Percentiles rank a stretch among this genome's conserved stretches.
Evolutionary conservation across 2,888 invertebrate species (phyloP).

Genomic region (Alloscopus bannaensis): DNA sequence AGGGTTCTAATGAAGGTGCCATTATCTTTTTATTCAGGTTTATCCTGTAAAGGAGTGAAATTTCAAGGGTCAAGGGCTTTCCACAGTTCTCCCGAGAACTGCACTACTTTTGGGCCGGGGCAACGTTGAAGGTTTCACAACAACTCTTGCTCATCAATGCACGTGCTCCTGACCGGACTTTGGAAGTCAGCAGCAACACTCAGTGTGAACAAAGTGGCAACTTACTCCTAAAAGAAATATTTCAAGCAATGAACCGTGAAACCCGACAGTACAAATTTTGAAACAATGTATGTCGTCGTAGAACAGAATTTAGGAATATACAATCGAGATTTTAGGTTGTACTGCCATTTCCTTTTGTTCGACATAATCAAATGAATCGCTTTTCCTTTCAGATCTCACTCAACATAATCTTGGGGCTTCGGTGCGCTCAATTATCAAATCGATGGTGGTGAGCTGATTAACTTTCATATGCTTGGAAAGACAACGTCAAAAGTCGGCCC

Average conservation of each 20-base stretch:
- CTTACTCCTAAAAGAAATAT: not conserved
- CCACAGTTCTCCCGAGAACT: too few relatives aligned
- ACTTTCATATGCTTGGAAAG: not conserved
- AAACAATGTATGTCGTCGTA: constrained; percentile 37
- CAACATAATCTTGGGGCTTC: constrained; percentile 11
- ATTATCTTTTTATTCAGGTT: too few relatives aligned
- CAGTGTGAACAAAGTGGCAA: too few relatives aligned
- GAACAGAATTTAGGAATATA: not conserved
- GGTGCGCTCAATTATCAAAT: not conserved
- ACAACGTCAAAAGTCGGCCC: not conserved
- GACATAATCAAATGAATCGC: too few relatives aligned
- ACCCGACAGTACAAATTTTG: constrained; percentile 54
- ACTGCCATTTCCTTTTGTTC: not conserved
- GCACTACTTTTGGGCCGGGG: too few relatives aligned
- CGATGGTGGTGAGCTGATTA: not conserved
- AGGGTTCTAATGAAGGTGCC: too few relatives aligned
- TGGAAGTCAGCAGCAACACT: too few relatives aligned
- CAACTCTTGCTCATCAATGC: too few relatives aligned
- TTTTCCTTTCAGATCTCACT: constrained; percentile 6
- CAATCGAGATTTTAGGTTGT: constrained; percentile 5
- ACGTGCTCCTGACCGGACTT: too few relatives aligned
- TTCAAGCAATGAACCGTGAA: constrained; percentile 21
- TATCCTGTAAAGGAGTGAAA: too few relatives aligned
- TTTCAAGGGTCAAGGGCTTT: too few relatives aligned
- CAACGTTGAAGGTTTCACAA: too few relatives aligned